These are phyloP conservation scores for Lerista edwardsae DNA, from an alignment of 2,797 vertebrate species.

Conservation along the genomic window DNA sequence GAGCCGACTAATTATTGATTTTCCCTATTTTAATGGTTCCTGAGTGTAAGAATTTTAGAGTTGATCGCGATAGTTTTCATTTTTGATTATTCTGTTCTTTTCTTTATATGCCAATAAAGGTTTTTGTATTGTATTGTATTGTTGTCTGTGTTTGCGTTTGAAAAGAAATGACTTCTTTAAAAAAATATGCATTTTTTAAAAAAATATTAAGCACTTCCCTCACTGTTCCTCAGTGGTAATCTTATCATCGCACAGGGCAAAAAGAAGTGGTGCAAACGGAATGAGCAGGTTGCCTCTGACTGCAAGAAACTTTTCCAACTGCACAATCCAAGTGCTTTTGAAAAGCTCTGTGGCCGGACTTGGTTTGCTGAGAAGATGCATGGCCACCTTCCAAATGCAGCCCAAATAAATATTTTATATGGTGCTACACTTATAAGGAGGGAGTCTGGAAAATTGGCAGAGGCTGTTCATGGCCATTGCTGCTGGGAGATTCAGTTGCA, in stretches of 20 bases:
- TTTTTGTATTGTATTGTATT: too few relatives aligned
- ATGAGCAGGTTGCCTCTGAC: neutral
- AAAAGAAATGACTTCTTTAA: constrained; percentile 1
- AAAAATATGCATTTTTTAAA: constrained; percentile 31
- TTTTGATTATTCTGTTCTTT: too few relatives aligned
- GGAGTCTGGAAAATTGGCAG: neutral
- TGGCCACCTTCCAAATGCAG: constrained; percentile 46
- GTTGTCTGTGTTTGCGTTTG: too few relatives aligned
- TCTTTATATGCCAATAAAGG: too few relatives aligned
- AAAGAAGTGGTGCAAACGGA: neutral
- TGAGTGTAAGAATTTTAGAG: too few relatives aligned
- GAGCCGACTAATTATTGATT: too few relatives aligned
- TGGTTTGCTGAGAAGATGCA: constrained; percentile 38
- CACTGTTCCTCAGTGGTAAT: constrained; percentile 18
- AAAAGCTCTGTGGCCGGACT: constrained; percentile 46
- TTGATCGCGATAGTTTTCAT: too few relatives aligned
- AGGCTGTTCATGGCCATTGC: neutral
- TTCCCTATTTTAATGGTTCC: too few relatives aligned
- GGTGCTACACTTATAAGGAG: neutral
- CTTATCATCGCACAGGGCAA: neutral
- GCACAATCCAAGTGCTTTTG: constrained; percentile 36
- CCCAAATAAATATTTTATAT: constrained; percentile 61
- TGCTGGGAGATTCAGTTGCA: constrained; percentile 35
- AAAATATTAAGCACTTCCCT: neutral
- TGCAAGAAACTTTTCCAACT: constrained; percentile 31